Percentiles rank a stretch among this genome's conserved stretches.
Conservation (phyloP, 1,140 invertebrate species). For the Battus philenor region DNA sequence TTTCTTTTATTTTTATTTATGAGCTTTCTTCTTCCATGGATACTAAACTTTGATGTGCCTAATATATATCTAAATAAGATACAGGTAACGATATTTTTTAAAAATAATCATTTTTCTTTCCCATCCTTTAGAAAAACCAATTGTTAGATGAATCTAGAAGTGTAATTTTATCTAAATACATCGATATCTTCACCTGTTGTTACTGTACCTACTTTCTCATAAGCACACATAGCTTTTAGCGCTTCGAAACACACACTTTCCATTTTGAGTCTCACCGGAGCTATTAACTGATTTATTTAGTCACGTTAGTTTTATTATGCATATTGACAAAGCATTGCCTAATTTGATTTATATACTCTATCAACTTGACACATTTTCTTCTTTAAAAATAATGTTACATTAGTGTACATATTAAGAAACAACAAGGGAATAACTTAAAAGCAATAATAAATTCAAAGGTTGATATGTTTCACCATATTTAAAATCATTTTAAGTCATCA, state of each 20-base stretch:
- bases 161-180: no score
- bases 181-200: neutral
- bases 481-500: no score
- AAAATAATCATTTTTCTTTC: neutral
- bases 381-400: neutral
- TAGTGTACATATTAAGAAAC: neutral
- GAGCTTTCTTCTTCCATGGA: neutral
- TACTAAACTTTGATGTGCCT: neutral
- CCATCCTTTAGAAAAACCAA: neutral
- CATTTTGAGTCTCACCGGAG: neutral
- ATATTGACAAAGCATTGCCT: neutral
- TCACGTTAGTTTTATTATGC: constrained; percentile 10
- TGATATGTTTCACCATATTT: no score
- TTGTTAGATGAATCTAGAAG: no score
- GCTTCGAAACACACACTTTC: constrained; percentile 13
- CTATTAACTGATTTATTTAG: no score
- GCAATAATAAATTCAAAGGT: neutral
- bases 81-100: neutral
- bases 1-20: no score
- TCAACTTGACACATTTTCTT: neutral
- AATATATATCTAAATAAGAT: neutral
- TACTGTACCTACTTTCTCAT: constrained; percentile 2
- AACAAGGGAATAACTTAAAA: neutral
- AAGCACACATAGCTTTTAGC: constrained; percentile 1
- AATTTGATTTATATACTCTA: no score